Base-by-base conservation (phyloP, 2,888 invertebrate species). In the Andrena trimmerana region DNA sequence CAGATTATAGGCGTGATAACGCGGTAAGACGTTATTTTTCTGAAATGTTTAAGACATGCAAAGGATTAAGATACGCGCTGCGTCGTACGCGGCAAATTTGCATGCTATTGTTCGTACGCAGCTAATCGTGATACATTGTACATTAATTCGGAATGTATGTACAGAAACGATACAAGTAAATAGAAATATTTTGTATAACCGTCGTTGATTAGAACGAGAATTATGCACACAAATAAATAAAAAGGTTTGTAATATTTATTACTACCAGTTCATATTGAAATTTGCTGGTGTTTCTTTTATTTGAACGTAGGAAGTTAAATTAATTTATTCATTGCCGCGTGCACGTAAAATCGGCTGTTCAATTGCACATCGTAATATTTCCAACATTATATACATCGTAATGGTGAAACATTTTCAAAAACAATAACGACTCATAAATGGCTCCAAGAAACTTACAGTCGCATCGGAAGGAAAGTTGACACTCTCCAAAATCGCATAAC, bases 331-430 rank as follows among this genome's bases (percentile, higher is more conserved):
- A 42, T 42, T 42, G 16, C 13, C 42, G 42, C 42, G 5, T 42
- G 42, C 42, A 0, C 3, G 13, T 42, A 13, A 36, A 31, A 24
- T 54, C 68, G 36, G 57, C 54, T 36, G 13, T 57, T 57, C 27
- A 42, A 68, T 68, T n/a, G 8, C 24, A 50, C 42, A 4, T 31
- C 29, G 4, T 31, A 50, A 60, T 59, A n/a, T 20, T 52, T 1
- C 69, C 67, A 70, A 52, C 20, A 67, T 57, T 70, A 67, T 57
- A 27, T 66, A 84, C 59, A 81, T 81, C 42, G 59, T 27, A 65
- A 79, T 60, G 13, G 27, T 60, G n/a, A 31, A 68, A 68, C 24
- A 27, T 62, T 71, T 76, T 27, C 13, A 16, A 42, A 42, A 54
- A 48, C 57, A 62, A 27, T 77, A 48, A 62, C 33, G n/a, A 24